Percentiles rank a stretch among this genome's conserved stretches.
Evolutionary conservation across 2,113 vertebrate species (phyloP).

Genomic region (Callaeas wilsoni): DNA sequence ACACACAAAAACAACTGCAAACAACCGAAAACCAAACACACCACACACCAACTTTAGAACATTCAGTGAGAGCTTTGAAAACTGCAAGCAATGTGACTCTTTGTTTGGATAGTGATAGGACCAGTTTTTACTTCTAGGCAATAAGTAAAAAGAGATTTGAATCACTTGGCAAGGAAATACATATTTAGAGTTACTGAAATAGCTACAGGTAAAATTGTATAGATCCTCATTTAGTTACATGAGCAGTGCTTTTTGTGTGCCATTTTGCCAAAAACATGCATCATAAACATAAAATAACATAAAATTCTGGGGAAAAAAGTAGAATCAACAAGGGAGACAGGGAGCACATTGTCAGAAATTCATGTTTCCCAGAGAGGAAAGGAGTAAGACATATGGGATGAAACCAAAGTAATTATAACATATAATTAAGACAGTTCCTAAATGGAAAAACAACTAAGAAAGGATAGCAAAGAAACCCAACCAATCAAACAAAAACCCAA

Average conservation of each 20-base stretch:
- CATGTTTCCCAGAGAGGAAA: background rate
- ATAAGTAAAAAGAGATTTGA: background rate
- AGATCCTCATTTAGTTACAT: background rate
- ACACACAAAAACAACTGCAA: background rate
- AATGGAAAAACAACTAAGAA: background rate
- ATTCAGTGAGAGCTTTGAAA: background rate
- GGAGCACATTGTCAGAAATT: background rate
- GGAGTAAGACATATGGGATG: background rate
- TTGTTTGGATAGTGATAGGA: background rate
- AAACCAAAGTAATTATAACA: background rate
- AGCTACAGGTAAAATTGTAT: background rate
- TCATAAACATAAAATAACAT: background rate
- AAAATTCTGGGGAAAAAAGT: background rate
- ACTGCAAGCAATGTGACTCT: background rate
- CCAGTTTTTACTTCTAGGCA: background rate
- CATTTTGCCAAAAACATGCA: background rate
- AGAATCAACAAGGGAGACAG: background rate
- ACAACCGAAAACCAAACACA: background rate
- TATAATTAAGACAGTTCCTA: background rate
- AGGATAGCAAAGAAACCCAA: background rate
- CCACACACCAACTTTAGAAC: background rate
- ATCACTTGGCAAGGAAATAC: background rate
- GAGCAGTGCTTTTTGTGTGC: background rate
- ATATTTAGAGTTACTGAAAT: background rate
- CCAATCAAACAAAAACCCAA: no score